Evolutionary conservation across 2,888 invertebrate species (phyloP).

Genomic region (Drosophila trichaetosa): DNA sequence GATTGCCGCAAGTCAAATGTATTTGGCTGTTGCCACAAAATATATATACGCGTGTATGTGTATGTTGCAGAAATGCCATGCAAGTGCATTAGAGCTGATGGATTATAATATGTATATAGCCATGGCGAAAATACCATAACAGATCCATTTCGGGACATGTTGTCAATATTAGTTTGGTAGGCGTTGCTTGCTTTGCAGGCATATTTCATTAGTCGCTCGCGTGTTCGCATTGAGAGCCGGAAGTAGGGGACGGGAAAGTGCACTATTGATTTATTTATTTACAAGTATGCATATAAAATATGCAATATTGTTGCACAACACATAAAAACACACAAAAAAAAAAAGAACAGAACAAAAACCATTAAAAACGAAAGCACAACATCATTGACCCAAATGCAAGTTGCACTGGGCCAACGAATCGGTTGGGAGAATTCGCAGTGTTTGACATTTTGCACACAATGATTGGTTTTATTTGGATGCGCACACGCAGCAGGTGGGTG

Average conservation of each 20-base stretch:
- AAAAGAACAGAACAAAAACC: neutral
- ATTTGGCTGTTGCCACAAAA: constrained; percentile 1
- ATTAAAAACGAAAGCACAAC: constrained; percentile 54
- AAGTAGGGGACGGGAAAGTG: constrained; percentile 4
- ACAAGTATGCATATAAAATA: constrained; percentile 42
- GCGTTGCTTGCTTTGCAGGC: constrained; percentile 11
- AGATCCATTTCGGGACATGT: constrained; percentile 23
- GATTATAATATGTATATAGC: neutral
- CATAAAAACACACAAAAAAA: constrained; percentile 17
- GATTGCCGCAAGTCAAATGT: constrained; percentile 4
- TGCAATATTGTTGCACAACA: constrained; percentile 47
- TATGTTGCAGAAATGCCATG: neutral
- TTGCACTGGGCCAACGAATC: constrained; percentile 37
- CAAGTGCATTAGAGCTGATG: constrained; percentile 14
- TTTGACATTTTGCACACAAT: constrained; percentile 61
- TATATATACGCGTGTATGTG: neutral
- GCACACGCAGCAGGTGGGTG: constrained; percentile 46
- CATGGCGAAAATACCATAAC: neutral
- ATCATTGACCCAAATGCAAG: constrained; percentile 63
- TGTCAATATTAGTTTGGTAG: constrained; percentile 22
- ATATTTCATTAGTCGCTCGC: constrained; percentile 27
- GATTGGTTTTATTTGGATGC: constrained; percentile 64
- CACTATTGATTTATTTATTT: constrained; percentile 58
- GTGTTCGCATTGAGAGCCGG: constrained; percentile 11
- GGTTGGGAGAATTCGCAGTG: constrained; percentile 37